Conservation (phyloP, 2,113 vertebrate species). For the Probosciger aterrimus region DNA sequence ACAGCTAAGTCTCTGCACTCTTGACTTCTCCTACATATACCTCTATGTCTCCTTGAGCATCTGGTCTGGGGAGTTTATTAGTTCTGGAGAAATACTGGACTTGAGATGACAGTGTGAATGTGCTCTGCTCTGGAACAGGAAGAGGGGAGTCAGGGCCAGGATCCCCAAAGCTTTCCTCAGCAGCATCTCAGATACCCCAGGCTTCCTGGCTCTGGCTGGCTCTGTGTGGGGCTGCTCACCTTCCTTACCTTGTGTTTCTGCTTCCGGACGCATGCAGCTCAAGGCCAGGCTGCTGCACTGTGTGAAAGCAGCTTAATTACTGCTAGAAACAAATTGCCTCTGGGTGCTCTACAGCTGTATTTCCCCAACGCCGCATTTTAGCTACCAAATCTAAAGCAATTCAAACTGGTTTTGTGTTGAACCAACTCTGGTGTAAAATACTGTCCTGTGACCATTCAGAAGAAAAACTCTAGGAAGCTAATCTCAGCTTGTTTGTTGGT, state of each 20-base stretch:
- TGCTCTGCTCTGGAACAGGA: neutral
- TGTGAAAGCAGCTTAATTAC: neutral
- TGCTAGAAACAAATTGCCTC: neutral
- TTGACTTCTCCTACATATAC: neutral
- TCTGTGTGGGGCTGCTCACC: neutral
- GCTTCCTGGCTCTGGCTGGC: neutral
- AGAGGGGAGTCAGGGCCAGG: neutral
- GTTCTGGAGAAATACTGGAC: neutral
- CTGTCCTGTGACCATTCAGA: neutral
- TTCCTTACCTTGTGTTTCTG: neutral
- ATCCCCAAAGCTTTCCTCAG: neutral
- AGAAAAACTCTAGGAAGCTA: neutral
- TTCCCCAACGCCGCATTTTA: neutral
- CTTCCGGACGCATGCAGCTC: neutral
- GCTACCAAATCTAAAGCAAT: neutral
- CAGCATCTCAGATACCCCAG: neutral
- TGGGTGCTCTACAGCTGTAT: neutral
- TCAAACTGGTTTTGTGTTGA: neutral
- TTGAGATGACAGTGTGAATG: neutral
- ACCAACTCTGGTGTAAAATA: neutral
- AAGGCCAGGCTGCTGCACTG: neutral
- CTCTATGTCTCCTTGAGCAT: fast-evolving
- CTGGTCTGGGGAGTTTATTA: neutral
- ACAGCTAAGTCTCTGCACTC: neutral
- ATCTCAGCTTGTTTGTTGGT: neutral